These are phyloP conservation scores for Dinothrombium tinctorium DNA, from an alignment of 1,140 invertebrate species.

Conservation along the genomic window DNA sequence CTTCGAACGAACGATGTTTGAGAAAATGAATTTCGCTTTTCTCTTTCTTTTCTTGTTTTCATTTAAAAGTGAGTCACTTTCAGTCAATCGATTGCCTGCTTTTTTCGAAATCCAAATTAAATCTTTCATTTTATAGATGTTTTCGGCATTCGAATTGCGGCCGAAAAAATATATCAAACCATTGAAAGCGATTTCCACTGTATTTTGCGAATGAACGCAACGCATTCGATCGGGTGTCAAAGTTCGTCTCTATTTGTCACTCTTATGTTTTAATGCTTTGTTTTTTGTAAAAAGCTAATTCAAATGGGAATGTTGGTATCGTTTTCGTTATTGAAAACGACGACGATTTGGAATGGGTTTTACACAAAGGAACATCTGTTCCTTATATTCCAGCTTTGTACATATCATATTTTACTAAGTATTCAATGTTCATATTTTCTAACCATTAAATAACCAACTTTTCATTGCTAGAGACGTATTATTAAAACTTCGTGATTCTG, in stretches of 20 bases:
- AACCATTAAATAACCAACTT: conserved; percentile 25
- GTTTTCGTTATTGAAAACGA: conserved; percentile 33
- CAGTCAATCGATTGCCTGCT: not conserved
- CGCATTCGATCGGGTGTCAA: conserved; percentile 72
- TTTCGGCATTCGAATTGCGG: conserved; percentile 13
- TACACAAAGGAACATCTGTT: conserved; percentile 30
- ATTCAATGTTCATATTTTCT: too few relatives aligned
- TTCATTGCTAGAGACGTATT: too few relatives aligned
- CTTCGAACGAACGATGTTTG: too few relatives aligned
- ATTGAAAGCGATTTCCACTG: conserved; percentile 45
- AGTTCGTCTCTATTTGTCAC: conserved; percentile 27
- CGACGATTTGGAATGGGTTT: conserved; percentile 42
- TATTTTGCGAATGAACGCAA: conserved; percentile 65
- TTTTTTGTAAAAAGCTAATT: conserved; percentile 25
- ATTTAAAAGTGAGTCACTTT: not conserved
- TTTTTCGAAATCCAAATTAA: too few relatives aligned
- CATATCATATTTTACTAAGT: conserved; percentile 16
- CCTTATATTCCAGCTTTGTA: conserved; percentile 26
- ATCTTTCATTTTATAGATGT: not conserved
- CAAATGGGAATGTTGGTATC: conserved; percentile 53
- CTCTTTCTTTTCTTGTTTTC: not conserved
- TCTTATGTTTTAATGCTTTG: conserved; percentile 9
- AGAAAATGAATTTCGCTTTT: too few relatives aligned
- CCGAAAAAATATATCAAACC: conserved; percentile 52
- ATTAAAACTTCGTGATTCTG: conserved; percentile 25